A percentile compares a stretch with the other conserved stretches of the same genome.
Conservation (phyloP, 2,113 vertebrate genomes). For the Hyaena hyaena region DNA sequence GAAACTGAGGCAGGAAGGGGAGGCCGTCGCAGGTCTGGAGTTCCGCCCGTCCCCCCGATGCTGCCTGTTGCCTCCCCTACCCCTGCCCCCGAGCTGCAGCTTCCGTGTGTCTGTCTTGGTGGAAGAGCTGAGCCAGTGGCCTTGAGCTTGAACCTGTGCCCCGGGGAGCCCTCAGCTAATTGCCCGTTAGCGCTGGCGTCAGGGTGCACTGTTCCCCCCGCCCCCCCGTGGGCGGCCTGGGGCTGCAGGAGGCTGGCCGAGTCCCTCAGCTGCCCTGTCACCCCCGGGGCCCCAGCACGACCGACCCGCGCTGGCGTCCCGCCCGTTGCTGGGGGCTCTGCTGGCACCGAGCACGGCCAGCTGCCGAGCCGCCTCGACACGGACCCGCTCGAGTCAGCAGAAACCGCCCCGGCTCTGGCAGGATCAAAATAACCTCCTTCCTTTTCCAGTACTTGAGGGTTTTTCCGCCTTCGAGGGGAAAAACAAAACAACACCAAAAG, state of each 20-base stretch:
- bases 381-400: constrained; percentile 76
- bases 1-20: neutral
- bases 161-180: fast-evolving
- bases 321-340: constrained; percentile 77
- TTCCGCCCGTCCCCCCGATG: fast-evolving
- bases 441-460: neutral
- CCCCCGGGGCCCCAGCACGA: constrained; percentile 52
- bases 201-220: neutral
- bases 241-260: neutral
- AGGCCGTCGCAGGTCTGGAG: neutral
- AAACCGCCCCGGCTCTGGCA: neutral
- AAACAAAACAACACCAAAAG: neutral
- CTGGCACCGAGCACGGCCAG: constrained; percentile 73
- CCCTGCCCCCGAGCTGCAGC: neutral
- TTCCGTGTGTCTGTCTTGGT: neutral
- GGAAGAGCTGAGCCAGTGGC: neutral
- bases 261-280: constrained; percentile 51
- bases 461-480: neutral
- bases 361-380: constrained; percentile 63
- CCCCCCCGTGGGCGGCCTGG: neutral
- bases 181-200: neutral
- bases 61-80: neutral
- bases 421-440: constrained; percentile 28
- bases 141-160: neutral
- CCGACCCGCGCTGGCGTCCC: neutral